phyloP scores from a whole-genome alignment of 2,113 vertebrate species.

The Glaucomys volans region DNA sequence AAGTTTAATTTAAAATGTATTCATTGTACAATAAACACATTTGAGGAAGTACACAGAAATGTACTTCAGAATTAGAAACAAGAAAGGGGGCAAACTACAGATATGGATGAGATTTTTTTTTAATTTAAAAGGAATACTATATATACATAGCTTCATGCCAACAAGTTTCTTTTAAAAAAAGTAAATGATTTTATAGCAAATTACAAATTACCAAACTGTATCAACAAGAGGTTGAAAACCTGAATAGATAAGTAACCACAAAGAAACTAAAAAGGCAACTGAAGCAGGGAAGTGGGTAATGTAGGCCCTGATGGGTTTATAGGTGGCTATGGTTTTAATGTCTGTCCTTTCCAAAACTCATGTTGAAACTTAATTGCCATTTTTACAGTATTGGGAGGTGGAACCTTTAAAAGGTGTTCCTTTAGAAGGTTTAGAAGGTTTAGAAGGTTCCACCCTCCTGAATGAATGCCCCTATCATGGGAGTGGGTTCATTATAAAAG shows the following conservation, averaged over 20 bases:
- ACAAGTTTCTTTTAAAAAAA: background rate
- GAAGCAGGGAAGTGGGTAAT: background rate
- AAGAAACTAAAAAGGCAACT: background rate
- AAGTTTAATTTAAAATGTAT: slow-evolving; percentile 79
- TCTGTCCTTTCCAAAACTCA: background rate
- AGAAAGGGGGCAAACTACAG: slow-evolving; percentile 2
- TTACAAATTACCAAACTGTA: slow-evolving; percentile 26
- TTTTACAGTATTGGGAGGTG: background rate
- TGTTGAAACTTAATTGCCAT: background rate
- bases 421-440: too few species aligned
- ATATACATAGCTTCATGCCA: slow-evolving; percentile 11
- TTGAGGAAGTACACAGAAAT: slow-evolving; percentile 62
- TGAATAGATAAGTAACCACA: background rate
- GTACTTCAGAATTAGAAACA: slow-evolving; percentile 55
- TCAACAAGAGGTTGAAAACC: slow-evolving; percentile 35
- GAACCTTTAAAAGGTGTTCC: background rate
- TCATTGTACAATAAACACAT: slow-evolving; percentile 69
- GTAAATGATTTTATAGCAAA: slow-evolving; percentile 52
- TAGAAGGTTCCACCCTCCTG: background rate
- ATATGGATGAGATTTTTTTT: slow-evolving; percentile 17
- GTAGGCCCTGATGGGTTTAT: background rate
- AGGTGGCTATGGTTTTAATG: background rate
- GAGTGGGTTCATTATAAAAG: background rate
- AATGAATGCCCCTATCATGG: background rate
- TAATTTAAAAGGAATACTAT: slow-evolving; percentile 53